Evolutionary conservation across 1,140 invertebrate species (phyloP).

Genomic region (Ostrea edulis): DNA sequence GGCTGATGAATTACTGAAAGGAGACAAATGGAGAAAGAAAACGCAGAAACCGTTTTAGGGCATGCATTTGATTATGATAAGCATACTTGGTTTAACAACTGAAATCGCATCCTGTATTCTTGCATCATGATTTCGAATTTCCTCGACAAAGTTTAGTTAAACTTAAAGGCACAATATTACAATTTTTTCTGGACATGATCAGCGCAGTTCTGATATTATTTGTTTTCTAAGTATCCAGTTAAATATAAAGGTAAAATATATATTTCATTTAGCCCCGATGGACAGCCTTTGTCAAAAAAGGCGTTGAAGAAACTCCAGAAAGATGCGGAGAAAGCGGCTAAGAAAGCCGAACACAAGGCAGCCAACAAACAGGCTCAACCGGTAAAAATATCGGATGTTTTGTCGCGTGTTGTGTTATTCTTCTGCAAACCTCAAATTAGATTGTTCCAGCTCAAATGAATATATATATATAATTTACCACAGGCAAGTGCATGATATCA

Average conservation of each 20-base stretch:
- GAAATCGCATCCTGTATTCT: not conserved
- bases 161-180: too few species aligned
- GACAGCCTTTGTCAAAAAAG: constrained; percentile 81
- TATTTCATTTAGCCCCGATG: constrained; percentile 16
- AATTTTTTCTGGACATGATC: too few species aligned
- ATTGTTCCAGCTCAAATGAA: too few species aligned
- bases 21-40: not conserved
- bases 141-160: not conserved
- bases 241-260: not conserved
- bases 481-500: too few species aligned
- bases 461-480: too few species aligned
- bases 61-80: not conserved
- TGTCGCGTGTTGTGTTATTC: too few species aligned
- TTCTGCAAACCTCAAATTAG: too few species aligned
- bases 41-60: constrained; percentile 33
- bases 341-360: constrained; percentile 81
- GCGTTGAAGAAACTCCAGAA: constrained; percentile 86
- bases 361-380: not conserved
- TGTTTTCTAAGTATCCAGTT: not conserved
- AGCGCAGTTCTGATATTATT: too few species aligned
- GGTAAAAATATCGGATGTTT: not conserved
- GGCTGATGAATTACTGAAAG: not conserved
- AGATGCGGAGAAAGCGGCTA: constrained; percentile 83
- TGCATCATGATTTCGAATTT: constrained; percentile 29
- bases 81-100: not conserved